Percentiles rank a stretch among this genome's conserved stretches.
phyloP scores from a whole-genome alignment of 2,888 invertebrate species.

The Strigamia transsilvanica region DNA sequence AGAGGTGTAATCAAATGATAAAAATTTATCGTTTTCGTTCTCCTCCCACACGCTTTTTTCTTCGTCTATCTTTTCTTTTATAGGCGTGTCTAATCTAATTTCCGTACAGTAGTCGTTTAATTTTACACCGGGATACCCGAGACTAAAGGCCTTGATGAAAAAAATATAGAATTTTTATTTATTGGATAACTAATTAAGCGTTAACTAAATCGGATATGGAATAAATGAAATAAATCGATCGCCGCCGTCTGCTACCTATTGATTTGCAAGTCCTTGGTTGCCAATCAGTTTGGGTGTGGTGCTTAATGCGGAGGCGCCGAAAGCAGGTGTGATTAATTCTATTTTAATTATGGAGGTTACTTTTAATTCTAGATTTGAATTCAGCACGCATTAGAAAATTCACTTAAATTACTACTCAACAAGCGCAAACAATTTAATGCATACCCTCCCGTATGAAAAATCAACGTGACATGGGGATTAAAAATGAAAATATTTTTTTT shows the following conservation, averaged over 20 bases:
- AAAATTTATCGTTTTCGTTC: background rate
- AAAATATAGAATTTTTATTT: background rate
- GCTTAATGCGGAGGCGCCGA: constrained; percentile 6
- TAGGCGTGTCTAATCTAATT: constrained; percentile 17
- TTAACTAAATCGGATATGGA: background rate
- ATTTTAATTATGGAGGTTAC: constrained; percentile 40
- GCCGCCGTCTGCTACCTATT: background rate
- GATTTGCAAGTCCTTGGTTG: constrained; percentile 26
- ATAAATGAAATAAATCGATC: constrained; percentile 32
- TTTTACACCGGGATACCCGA: background rate
- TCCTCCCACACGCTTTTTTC: background rate
- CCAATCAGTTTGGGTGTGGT: constrained; percentile 35
- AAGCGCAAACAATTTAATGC: background rate
- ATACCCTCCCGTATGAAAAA: constrained; percentile 3
- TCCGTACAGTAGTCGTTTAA: background rate
- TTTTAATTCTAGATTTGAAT: constrained; percentile 6
- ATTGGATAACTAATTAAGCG: background rate
- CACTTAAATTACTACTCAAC: background rate
- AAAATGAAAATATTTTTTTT: background rate
- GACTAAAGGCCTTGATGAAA: background rate
- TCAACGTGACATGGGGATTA: background rate
- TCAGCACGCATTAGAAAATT: background rate
- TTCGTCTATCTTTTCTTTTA: background rate
- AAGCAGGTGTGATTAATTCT: constrained; percentile 36
- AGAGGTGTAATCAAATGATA: constrained; percentile 20